Conservation (phyloP, 2,113 vertebrate species). For the Callorhinus ursinus region DNA sequence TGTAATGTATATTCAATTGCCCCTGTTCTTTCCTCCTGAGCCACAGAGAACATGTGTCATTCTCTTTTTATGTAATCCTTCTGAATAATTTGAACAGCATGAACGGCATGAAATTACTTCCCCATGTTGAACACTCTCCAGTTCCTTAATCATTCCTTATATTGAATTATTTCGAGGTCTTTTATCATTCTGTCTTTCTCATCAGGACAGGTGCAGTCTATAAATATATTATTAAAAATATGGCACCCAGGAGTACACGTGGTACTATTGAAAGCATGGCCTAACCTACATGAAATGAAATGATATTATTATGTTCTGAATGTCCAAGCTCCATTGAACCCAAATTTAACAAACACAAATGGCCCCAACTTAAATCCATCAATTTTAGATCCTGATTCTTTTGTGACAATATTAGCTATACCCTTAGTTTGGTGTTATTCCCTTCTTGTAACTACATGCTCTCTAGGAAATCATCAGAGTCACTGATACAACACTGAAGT, state of each 20-base stretch:
- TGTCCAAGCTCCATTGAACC: not conserved
- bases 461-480: not conserved
- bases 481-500: not conserved
- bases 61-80: not conserved
- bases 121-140: not conserved
- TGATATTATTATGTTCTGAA: not conserved
- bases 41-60: not conserved
- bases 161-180: not conserved
- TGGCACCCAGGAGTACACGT: not conserved
- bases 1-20: not conserved
- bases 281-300: not conserved
- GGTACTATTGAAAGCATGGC: not conserved
- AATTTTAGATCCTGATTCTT: not conserved
- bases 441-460: accelerated
- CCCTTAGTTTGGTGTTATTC: too few species aligned
- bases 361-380: not conserved
- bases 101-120: not conserved
- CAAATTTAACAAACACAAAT: not conserved
- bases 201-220: not conserved
- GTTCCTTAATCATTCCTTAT: not conserved
- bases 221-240: not conserved
- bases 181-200: not conserved
- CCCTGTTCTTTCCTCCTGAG: not conserved
- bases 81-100: conserved; percentile 37
- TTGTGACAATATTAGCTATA: not conserved